Percentiles rank a stretch among this genome's conserved stretches.
Conservation (phyloP, 2,888 invertebrate genomes). For the Tortrix viridana region DNA sequence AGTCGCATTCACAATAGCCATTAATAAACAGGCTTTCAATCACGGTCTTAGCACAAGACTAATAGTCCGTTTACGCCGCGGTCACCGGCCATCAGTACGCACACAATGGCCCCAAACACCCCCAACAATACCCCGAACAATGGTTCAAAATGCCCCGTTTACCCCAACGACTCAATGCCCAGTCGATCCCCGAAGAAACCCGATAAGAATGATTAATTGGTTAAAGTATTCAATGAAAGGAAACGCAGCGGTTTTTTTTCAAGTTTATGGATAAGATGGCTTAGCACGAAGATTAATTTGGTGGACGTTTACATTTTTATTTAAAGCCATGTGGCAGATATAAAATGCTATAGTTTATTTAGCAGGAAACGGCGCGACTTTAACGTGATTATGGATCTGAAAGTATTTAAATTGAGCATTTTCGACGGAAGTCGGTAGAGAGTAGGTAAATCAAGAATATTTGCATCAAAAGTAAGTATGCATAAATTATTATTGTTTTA, state of each 20-base stretch:
- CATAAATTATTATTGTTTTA: too few relatives aligned
- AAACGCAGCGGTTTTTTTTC: constrained; percentile 59
- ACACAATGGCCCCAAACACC: constrained; percentile 71
- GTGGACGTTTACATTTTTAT: constrained; percentile 27
- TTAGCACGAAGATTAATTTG: constrained; percentile 46
- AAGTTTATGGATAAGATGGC: constrained; percentile 55
- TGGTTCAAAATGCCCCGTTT: constrained; percentile 63
- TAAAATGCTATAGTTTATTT: not conserved
- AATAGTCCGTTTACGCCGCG: constrained; percentile 69
- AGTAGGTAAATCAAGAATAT: too few relatives aligned
- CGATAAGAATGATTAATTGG: constrained; percentile 84
- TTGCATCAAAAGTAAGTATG: too few relatives aligned
- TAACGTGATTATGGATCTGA: not conserved
- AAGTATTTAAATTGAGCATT: constrained; percentile 1
- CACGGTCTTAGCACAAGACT: constrained; percentile 58
- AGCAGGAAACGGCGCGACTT: not conserved
- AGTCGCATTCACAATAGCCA: constrained; percentile 1
- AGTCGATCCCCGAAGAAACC: constrained; percentile 69
- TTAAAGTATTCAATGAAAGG: constrained; percentile 80
- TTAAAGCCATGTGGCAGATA: constrained; percentile 1
- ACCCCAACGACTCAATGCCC: constrained; percentile 50
- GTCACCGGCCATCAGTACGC: constrained; percentile 69
- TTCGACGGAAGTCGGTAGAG: too few relatives aligned
- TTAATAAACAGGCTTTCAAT: constrained; percentile 40
- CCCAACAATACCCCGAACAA: constrained; percentile 60